These are phyloP conservation scores for Malachius bipustulatus DNA, from an alignment of 2,888 invertebrate species.

Conservation along the genomic window DNA sequence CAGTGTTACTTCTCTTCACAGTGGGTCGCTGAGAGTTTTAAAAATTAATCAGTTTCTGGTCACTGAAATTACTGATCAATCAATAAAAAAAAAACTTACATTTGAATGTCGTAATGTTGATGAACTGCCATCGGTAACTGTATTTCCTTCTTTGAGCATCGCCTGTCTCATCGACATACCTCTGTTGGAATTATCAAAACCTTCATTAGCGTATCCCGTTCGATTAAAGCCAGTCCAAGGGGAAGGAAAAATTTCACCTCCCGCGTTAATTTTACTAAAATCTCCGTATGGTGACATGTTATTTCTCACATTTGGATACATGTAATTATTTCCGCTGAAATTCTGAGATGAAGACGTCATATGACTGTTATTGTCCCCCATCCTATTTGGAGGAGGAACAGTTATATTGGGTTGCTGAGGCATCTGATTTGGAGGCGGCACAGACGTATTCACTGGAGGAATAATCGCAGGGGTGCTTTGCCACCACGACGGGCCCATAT, in stretches of 20 bases:
- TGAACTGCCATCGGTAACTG: too few species aligned
- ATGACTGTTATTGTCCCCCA: not conserved
- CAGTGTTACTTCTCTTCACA: too few species aligned
- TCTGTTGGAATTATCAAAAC: slow-evolving; percentile 9
- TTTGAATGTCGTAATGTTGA: slow-evolving; percentile 6
- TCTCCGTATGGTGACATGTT: not conserved
- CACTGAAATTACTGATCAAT: too few species aligned
- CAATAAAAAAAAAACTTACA: slow-evolving; percentile 11
- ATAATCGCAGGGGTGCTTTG: too few species aligned
- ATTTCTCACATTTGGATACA: not conserved
- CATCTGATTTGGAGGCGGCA: not conserved
- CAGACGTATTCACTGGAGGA: too few species aligned
- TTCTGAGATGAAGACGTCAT: not conserved
- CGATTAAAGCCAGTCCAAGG: slow-evolving; percentile 23
- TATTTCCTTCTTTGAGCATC: slow-evolving; percentile 34
- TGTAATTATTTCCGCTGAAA: not conserved
- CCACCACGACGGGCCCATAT: slow-evolving; percentile 12
- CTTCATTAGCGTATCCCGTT: slow-evolving; percentile 9
- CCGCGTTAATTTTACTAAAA: slow-evolving; percentile 12
- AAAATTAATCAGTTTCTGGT: too few species aligned
- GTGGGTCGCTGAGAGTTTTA: too few species aligned
- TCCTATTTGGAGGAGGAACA: not conserved
- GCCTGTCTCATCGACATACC: slow-evolving; percentile 33
- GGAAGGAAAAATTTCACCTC: slow-evolving; percentile 24
- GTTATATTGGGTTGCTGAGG: not conserved